Base-by-base conservation (phyloP, 2,113 vertebrate genomes). In the Herpailurus yagouaroundi region DNA sequence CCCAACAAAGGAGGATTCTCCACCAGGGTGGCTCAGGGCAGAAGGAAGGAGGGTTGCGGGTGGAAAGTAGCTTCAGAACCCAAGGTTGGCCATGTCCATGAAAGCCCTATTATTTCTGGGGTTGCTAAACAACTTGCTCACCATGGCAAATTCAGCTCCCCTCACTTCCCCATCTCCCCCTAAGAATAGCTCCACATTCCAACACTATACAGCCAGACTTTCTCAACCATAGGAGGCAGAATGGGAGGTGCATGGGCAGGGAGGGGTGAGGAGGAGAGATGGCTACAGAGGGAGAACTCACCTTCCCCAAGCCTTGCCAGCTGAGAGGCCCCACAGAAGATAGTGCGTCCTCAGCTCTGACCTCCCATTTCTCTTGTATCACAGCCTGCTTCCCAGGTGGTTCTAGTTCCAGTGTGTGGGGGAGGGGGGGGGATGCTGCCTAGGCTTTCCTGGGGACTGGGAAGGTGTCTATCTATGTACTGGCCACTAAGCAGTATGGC, bases 1-100 rank as follows among this genome's bases (percentile, higher is more conserved):
- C 74, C 63, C 96, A 97, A 97, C 97, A 98, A 98, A 98, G 95
- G 94, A 98, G 97, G 92, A 98, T 98, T 98, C 98, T 98, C 98
- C 95, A 68, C 68, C 18, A 1, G 77, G 55, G 93, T 57, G 16
- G 87, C 89, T 97, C 91, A 64, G 93, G 85, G 96, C 0, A 55
- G 95, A 94, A 95, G 97, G 96, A 97, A 96, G 73, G 95, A 95
- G 91, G 95, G 77, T 81, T 98, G 97, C 1, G 89, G 96, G 95
- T 97, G 96, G 96, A 98, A 98, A 98, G 98, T 96, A 97, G 95
- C 96, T 98, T 95, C 45, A 33, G 95, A 98, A 97, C 93, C 68
- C 95, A 97, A 98, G 91, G 95, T 95, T 97, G 97, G 93, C 91
- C 96, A 96, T 97, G 82, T 95, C 97, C 93, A 97, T 97, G 96